These are phyloP conservation scores for Scaptomyza hsui DNA, from an alignment of 1,140 invertebrate species.

Conservation along the genomic window DNA sequence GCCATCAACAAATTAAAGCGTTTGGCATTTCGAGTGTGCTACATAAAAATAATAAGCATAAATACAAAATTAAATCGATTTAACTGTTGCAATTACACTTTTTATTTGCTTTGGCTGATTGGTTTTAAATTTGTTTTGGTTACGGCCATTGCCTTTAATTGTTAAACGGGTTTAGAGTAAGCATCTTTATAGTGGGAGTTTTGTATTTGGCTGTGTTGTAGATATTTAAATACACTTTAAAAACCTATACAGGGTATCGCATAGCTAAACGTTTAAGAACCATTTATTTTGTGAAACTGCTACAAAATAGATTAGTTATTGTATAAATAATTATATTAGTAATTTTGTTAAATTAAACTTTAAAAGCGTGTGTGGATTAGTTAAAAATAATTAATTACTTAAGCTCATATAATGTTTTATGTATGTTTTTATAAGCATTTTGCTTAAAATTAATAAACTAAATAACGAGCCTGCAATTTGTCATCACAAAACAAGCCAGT, in stretches of 20 bases:
- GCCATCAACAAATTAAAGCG: conserved; percentile 29
- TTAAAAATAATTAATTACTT: not conserved
- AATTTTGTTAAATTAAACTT: not conserved
- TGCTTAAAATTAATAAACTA: no score
- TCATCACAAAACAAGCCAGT: not conserved
- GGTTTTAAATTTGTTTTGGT: conserved; percentile 25
- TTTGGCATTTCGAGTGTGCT: conserved; percentile 46
- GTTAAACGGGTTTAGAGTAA: conserved; percentile 58
- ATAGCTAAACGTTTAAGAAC: not conserved
- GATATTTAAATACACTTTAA: not conserved
- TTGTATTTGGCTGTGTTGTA: not conserved
- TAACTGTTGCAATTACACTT: not conserved
- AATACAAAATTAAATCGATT: not conserved
- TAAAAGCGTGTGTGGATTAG: conserved; percentile 1
- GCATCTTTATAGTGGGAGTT: conserved; percentile 26
- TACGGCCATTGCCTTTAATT: conserved; percentile 58
- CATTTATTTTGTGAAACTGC: conserved; percentile 20
- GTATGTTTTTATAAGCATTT: no score
- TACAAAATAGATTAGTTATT: conserved; percentile 24
- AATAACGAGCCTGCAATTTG: conserved; percentile 17
- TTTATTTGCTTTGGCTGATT: not conserved
- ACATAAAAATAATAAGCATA: conserved; percentile 23
- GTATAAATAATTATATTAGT: not conserved
- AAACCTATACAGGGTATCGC: not conserved
- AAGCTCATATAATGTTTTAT: not conserved